A percentile compares a stretch with the other conserved stretches of the same genome.
phyloP scores from a whole-genome alignment of 2,888 invertebrate genomes.

The Bombylius major region DNA sequence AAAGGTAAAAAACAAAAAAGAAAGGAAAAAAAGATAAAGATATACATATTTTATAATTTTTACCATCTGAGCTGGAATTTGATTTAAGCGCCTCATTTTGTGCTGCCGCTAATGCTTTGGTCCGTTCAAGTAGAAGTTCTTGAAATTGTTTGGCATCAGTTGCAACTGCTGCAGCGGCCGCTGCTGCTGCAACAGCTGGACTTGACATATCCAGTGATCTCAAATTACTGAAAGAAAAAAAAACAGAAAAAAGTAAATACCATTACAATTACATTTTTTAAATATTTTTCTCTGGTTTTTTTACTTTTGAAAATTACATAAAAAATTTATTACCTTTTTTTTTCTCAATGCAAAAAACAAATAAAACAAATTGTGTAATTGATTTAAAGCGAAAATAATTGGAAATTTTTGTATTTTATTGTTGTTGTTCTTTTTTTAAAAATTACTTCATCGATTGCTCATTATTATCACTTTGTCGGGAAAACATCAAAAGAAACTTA shows the following conservation, averaged over 20 bases:
- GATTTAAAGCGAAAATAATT: not conserved
- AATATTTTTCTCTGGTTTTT: not conserved
- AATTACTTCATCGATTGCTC: not conserved
- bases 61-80: conserved; percentile 35
- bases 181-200: conserved; percentile 43
- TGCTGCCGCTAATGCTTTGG: conserved; percentile 48
- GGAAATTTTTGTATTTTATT: not conserved
- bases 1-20: conserved; percentile 5
- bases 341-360: not conserved
- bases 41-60: conserved; percentile 12
- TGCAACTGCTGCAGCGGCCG: conserved; percentile 52
- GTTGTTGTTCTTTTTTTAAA: not conserved
- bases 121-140: conserved; percentile 61
- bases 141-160: conserved; percentile 52
- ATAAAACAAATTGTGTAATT: not conserved
- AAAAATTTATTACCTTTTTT: not conserved
- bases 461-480: not conserved
- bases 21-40: not conserved
- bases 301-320: not conserved
- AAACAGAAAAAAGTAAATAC: not conserved
- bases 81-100: conserved; percentile 42
- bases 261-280: not conserved
- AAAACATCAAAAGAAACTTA: not conserved
- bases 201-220: conserved; percentile 63
- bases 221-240: conserved; percentile 45